Evolutionary conservation across 2,888 invertebrate species (phyloP).

Genomic region (Sussaba pulchella): DNA sequence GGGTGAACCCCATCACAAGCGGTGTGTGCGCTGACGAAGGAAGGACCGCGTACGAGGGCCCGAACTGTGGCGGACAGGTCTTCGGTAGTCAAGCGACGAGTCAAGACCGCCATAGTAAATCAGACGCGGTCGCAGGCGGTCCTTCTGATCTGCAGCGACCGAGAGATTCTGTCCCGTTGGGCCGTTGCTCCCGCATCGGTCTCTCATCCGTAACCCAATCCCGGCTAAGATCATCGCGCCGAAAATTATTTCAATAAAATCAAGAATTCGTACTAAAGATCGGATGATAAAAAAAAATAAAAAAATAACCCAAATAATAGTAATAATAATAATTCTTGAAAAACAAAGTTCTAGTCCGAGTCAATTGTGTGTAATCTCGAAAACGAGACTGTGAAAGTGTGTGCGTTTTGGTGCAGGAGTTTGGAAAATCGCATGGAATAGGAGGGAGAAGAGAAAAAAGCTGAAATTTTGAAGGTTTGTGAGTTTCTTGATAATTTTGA

Average conservation of each 20-base stretch:
- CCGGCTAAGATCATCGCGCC: background rate
- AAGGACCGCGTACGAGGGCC: conserved; percentile 50
- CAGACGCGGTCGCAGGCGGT: conserved; percentile 83
- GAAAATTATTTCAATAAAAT: background rate
- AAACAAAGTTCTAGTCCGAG: background rate
- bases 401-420: background rate
- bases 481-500: conserved; percentile 12
- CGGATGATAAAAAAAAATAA: background rate
- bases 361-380: conserved; percentile 13
- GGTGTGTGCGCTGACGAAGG: conserved; percentile 64
- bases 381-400: background rate
- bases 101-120: conserved; percentile 82
- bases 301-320: background rate
- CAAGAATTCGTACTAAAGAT: conserved; percentile 14
- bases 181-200: conserved; percentile 32
- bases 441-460: background rate
- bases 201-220: background rate
- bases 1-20: conserved; percentile 70
- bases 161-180: conserved; percentile 46
- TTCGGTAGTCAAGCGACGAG: conserved; percentile 71
- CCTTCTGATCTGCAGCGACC: conserved; percentile 81
- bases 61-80: conserved; percentile 67
- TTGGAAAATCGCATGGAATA: background rate
- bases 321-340: too few species aligned
- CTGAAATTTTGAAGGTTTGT: conserved; percentile 3